Percentiles rank a stretch among this genome's conserved stretches.
Evolutionary conservation across 1,140 invertebrate genomes (phyloP).

Genomic region (Drosophila virilis): DNA sequence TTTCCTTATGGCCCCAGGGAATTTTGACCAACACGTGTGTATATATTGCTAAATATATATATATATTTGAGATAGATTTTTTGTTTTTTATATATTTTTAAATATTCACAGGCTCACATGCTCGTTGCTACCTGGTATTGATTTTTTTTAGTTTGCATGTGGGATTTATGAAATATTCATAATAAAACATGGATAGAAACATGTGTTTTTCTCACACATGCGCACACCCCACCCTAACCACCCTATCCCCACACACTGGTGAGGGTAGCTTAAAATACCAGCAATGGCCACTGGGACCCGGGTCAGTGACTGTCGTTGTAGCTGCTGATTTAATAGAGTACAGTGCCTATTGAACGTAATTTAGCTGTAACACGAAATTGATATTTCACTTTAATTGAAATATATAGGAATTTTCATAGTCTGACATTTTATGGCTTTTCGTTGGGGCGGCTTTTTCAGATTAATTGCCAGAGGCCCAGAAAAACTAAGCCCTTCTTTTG

Average conservation of each 20-base stretch:
- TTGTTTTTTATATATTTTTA: constrained; percentile 28
- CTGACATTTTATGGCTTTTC: constrained; percentile 6
- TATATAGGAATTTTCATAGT: constrained; percentile 20
- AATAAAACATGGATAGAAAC: constrained; percentile 56
- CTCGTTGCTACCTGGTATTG: constrained; percentile 62
- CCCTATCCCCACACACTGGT: not conserved
- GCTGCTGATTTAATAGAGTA: constrained; percentile 27
- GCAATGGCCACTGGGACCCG: constrained; percentile 18
- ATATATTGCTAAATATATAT: constrained; percentile 5
- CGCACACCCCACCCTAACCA: not conserved
- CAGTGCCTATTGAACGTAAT: constrained; percentile 23
- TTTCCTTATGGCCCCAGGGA: constrained; percentile 12
- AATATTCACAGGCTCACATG: constrained; percentile 41
- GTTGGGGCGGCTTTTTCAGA: constrained; percentile 1
- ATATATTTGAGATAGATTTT: constrained; percentile 14
- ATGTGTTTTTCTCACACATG: constrained; percentile 34
- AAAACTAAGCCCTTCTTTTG: constrained; percentile 7
- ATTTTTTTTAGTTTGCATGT: constrained; percentile 77
- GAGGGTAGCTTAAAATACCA: constrained; percentile 15
- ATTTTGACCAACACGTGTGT: constrained; percentile 23
- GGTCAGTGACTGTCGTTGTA: constrained; percentile 8
- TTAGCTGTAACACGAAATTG: constrained; percentile 13
- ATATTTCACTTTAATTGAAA: constrained; percentile 39
- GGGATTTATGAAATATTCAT: constrained; percentile 79
- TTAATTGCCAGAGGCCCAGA: constrained; percentile 19